These are phyloP conservation scores for Brachionus calyciflorus DNA, from an alignment of 1,140 invertebrate genomes.

Conservation along the genomic window DNA sequence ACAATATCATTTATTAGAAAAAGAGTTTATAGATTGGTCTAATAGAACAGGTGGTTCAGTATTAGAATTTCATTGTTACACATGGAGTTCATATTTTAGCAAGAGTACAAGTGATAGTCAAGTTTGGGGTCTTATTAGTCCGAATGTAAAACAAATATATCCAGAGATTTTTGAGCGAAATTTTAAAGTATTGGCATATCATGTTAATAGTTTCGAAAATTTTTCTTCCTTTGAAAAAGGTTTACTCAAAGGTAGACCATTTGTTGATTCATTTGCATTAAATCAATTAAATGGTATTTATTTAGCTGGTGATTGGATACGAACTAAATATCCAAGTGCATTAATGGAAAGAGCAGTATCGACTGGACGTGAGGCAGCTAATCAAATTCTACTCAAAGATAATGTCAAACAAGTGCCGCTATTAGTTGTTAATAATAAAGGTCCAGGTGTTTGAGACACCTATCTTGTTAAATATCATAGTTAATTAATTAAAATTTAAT, in stretches of 20 bases:
- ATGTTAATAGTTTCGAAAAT: conserved; percentile 47
- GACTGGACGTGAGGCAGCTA: conserved; percentile 48
- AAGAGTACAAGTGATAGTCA: conserved; percentile 28
- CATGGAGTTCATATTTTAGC: conserved; percentile 36
- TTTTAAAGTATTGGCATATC: conserved; percentile 38
- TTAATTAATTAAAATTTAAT: no score
- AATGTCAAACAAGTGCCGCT: conserved; percentile 45
- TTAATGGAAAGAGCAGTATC: conserved; percentile 48
- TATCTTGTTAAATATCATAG: no score
- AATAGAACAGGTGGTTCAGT: conserved; percentile 47
- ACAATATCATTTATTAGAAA: conserved; percentile 47
- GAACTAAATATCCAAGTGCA: conserved; percentile 46
- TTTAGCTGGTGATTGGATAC: conserved; percentile 48
- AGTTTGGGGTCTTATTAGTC: conserved; percentile 43
- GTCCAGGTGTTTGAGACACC: no score
- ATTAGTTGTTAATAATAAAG: conserved; percentile 40
- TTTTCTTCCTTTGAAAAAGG: conserved; percentile 42
- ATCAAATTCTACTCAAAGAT: conserved; percentile 45
- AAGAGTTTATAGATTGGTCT: conserved; percentile 48
- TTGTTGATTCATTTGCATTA: neutral
- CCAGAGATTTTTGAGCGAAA: conserved; percentile 47
- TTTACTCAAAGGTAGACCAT: conserved; percentile 25
- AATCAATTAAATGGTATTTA: conserved; percentile 11
- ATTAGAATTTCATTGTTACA: conserved; percentile 47
- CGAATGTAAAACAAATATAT: conserved; percentile 45